phyloP scores from a whole-genome alignment of 2,113 vertebrate species.

The Tachycineta bicolor region DNA sequence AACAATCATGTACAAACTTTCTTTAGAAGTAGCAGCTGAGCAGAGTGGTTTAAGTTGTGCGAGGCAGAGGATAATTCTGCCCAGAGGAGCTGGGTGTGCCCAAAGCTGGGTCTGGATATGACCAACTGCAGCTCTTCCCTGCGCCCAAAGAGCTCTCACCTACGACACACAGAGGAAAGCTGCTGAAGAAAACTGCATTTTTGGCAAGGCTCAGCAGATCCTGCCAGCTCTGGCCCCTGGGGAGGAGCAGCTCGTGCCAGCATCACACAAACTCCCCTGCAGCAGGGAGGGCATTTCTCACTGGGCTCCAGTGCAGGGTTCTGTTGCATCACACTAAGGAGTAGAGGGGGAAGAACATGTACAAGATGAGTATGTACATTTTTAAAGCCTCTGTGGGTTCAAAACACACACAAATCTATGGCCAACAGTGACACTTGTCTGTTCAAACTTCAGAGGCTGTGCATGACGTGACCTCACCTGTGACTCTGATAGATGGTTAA shows the following conservation, averaged over 20 bases:
- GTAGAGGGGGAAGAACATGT: not conserved
- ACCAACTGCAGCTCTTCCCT: not conserved
- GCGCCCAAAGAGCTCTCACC: rapidly evolving
- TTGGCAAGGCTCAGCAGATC: not conserved
- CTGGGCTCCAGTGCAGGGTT: not conserved
- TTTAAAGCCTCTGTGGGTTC: not conserved
- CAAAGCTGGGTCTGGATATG: not conserved
- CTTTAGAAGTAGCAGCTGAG: not conserved
- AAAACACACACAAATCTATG: not conserved
- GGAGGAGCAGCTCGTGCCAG: rapidly evolving
- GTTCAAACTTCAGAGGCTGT: not conserved
- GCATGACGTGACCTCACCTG: not conserved
- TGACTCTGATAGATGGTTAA: not conserved
- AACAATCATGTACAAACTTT: not conserved
- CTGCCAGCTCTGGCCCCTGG: not conserved
- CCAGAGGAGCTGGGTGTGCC: rapidly evolving
- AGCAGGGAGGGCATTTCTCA: not conserved
- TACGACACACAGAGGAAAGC: rapidly evolving
- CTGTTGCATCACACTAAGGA: not conserved
- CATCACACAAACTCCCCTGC: not conserved
- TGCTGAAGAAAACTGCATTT: not conserved
- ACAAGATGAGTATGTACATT: not conserved
- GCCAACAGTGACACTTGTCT: not conserved
- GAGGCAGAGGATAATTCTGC: not conserved
- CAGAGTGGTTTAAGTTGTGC: not conserved